Percentiles rank a stretch among this genome's conserved stretches.
Conservation (phyloP, 2,797 vertebrate species). For the Schizothorax lantsangensis region DNA sequence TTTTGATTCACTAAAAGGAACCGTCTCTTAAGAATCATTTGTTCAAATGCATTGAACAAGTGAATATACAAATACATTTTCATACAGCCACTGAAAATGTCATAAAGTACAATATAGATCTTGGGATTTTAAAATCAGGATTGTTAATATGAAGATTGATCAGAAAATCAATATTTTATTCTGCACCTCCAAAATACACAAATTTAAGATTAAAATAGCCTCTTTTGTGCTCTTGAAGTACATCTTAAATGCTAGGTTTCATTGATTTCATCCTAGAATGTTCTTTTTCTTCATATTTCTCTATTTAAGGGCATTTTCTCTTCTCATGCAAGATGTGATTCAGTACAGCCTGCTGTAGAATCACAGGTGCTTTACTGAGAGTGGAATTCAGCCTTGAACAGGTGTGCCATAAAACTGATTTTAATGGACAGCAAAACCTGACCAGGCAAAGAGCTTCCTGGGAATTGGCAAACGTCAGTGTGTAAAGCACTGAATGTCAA, state of each 20-base stretch:
- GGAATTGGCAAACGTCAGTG: constrained; percentile 33
- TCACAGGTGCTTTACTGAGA: constrained; percentile 14
- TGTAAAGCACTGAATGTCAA: constrained; percentile 33
- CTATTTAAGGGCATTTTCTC: constrained; percentile 37
- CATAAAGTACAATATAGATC: not conserved
- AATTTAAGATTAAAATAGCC: not conserved
- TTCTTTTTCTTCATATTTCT: constrained; percentile 17
- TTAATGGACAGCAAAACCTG: constrained; percentile 38
- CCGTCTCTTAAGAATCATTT: not conserved
- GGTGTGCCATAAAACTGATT: constrained; percentile 26
- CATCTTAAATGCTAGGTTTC: constrained; percentile 24
- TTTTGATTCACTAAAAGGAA: not conserved
- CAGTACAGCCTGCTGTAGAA: constrained; percentile 12
- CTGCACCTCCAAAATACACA: not conserved
- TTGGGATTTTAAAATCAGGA: not conserved
- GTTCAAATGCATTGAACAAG: not conserved
- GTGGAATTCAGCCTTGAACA: constrained; percentile 16
- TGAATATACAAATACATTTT: not conserved
- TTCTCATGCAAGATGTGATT: not conserved
- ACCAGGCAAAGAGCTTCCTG: constrained; percentile 42
- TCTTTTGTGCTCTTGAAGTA: constrained; percentile 14
- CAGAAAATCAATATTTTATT: not conserved
- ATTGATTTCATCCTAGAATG: constrained; percentile 11
- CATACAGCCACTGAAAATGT: not conserved
- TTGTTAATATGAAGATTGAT: not conserved